Evolutionary conservation across 1,140 invertebrate species (phyloP).

Genomic region (Sycophila sp.): DNA sequence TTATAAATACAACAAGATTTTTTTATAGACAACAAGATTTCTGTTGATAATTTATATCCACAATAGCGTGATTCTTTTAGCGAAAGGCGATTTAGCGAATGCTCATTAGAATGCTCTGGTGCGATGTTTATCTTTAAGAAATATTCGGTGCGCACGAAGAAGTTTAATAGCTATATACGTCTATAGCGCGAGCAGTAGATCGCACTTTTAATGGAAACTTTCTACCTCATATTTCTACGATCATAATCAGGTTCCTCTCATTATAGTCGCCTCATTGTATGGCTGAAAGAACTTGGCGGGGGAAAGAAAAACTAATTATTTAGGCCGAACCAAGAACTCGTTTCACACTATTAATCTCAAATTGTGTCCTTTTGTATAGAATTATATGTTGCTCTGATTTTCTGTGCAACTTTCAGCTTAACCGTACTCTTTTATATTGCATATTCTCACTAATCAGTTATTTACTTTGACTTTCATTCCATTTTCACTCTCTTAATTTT

Average conservation of each 20-base stretch:
- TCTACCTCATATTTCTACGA: not conserved
- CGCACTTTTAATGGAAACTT: not conserved
- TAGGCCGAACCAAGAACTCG: no score
- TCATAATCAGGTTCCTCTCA: constrained; percentile 6
- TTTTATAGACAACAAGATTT: constrained; percentile 1
- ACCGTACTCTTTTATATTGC: no score
- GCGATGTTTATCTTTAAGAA: not conserved
- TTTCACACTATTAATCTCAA: no score
- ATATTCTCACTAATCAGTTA: no score
- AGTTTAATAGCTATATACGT: not conserved
- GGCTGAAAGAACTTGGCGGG: constrained; percentile 22
- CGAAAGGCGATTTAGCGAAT: constrained; percentile 10
- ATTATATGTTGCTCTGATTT: no score
- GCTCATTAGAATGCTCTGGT: not conserved
- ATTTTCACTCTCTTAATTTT: no score
- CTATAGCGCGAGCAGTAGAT: not conserved
- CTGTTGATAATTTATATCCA: no score
- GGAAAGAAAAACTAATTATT: not conserved
- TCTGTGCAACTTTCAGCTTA: no score
- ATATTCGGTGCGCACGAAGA: not conserved
- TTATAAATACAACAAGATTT: constrained; percentile 9
- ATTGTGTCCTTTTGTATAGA: no score
- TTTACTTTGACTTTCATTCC: no score
- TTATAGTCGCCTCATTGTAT: not conserved
- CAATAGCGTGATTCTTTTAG: no score